phyloP scores from a whole-genome alignment of 2,113 vertebrate species.

The Lepus americanus region DNA sequence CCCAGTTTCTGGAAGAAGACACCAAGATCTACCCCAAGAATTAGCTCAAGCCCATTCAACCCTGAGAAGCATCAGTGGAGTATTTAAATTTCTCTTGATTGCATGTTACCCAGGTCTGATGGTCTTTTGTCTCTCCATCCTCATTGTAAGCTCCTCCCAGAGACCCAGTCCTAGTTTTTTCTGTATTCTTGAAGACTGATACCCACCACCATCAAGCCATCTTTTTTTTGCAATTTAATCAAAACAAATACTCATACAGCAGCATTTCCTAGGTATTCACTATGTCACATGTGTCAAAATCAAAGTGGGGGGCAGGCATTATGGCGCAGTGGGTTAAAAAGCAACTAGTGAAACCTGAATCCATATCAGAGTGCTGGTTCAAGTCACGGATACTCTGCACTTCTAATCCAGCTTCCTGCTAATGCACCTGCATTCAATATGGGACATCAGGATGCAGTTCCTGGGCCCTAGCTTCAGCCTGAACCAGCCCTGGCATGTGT shows the following conservation, averaged over 20 bases:
- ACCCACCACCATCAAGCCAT: not conserved
- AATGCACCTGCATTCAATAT: no score
- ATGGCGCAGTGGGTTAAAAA: no score
- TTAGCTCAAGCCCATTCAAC: not conserved
- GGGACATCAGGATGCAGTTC: no score
- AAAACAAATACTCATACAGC: not conserved
- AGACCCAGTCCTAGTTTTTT: not conserved
- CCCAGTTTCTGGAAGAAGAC: not conserved
- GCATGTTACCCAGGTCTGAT: not conserved
- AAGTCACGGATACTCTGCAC: no score
- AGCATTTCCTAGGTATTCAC: not conserved
- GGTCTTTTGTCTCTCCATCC: not conserved
- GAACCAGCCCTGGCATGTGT: no score
- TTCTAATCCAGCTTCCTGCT: no score
- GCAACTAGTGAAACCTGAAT: no score
- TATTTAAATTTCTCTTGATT: not conserved
- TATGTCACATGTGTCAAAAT: not conserved
- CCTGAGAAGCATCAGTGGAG: not conserved
- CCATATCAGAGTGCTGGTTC: no score
- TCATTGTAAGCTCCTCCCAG: not conserved
- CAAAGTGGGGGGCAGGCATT: not conserved
- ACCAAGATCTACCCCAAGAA: constrained; percentile 7
- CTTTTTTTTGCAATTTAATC: not conserved
- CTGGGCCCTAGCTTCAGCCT: no score
- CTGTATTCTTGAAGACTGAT: not conserved